A percentile compares a stretch with the other conserved stretches of the same genome.
phyloP scores from a whole-genome alignment of 2,888 invertebrate genomes.

The Aphodius sticticus region DNA sequence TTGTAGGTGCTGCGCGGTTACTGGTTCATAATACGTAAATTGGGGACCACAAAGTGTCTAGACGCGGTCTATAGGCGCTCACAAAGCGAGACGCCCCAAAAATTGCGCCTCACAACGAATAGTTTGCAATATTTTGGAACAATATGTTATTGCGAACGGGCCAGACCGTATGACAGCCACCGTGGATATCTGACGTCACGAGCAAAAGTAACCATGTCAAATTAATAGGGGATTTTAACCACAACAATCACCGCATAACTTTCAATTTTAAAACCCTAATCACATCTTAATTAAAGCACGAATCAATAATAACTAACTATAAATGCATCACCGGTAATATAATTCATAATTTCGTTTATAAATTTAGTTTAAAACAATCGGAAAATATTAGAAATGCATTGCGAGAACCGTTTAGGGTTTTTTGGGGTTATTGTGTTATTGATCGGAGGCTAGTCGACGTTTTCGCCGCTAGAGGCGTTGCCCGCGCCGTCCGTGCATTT shows the following conservation, averaged over 20 bases:
- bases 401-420: not conserved
- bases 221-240: not conserved
- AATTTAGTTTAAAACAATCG: not conserved
- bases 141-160: slow-evolving; percentile 46
- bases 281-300: too few relatives aligned
- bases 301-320: too few relatives aligned
- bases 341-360: too few relatives aligned
- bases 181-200: slow-evolving; percentile 74
- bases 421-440: not conserved
- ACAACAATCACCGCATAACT: too few relatives aligned
- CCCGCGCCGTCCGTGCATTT: not conserved
- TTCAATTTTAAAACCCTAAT: too few relatives aligned
- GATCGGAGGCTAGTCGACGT: not conserved
- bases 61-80: not conserved
- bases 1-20: slow-evolving; percentile 23
- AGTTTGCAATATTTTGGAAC: slow-evolving; percentile 7
- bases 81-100: not conserved
- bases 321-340: too few relatives aligned
- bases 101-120: not conserved
- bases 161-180: slow-evolving; percentile 60
- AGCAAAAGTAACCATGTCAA: slow-evolving; percentile 14
- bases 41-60: not conserved
- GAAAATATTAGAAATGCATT: not conserved
- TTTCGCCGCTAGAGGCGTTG: not conserved
- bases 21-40: not conserved